Evolutionary conservation across 2,113 vertebrate genomes (phyloP).

Genomic region (Grammomys dolichurus): DNA sequence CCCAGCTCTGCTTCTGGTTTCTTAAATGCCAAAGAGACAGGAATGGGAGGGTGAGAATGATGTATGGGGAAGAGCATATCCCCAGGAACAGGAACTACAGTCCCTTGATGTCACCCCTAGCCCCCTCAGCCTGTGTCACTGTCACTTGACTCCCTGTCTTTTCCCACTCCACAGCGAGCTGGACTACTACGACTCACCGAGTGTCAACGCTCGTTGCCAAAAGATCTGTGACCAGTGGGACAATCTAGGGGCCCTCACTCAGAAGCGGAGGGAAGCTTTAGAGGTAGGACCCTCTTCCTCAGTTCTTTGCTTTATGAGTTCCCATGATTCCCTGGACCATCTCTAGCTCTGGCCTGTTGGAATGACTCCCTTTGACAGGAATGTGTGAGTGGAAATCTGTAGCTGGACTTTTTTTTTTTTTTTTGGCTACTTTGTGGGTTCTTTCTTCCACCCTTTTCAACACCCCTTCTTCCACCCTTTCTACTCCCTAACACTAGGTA

Average conservation of each 20-base stretch:
- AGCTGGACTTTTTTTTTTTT: no score
- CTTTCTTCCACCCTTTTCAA: no score
- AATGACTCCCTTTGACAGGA: background rate
- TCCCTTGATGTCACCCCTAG: no score
- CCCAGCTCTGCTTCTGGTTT: background rate
- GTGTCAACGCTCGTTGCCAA: slow-evolving; percentile 97
- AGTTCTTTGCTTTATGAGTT: background rate
- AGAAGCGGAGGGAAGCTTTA: slow-evolving; percentile 97
- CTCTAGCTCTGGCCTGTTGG: background rate
- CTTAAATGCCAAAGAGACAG: background rate
- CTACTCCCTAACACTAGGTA: no score
- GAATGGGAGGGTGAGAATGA: background rate
- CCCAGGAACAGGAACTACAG: background rate
- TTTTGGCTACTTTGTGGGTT: no score
- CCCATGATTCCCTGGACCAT: background rate
- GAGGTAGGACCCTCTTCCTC: slow-evolving; percentile 90
- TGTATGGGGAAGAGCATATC: background rate
- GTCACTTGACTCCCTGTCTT: slow-evolving; percentile 11
- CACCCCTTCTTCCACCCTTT: no score
- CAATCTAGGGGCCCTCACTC: slow-evolving; percentile 93
- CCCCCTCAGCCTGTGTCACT: background rate
- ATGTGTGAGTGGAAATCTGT: background rate
- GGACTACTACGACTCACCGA: slow-evolving; percentile 99
- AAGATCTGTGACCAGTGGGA: slow-evolving; percentile 99
- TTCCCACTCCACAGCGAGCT: slow-evolving; percentile 91